Conservation (phyloP, 2,888 invertebrate genomes). For the Mythimna pallens region DNA sequence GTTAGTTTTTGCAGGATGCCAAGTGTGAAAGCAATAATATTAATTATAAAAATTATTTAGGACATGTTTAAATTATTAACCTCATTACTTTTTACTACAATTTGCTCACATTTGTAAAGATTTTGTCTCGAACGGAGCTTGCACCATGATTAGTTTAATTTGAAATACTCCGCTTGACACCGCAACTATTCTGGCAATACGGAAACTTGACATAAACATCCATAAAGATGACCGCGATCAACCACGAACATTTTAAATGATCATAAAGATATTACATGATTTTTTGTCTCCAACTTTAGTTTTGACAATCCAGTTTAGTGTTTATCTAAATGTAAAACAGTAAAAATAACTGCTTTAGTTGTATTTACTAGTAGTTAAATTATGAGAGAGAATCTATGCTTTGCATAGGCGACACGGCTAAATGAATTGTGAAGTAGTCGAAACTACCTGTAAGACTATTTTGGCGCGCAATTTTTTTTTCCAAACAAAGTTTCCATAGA, state of each 20-base stretch:
- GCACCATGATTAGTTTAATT: no score
- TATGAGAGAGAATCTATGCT: slow-evolving; percentile 17
- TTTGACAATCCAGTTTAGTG: neutral
- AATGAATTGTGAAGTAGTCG: neutral
- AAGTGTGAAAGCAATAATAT: slow-evolving; percentile 32
- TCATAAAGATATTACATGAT: no score
- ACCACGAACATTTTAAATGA: neutral
- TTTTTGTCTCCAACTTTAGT: neutral
- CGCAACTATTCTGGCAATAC: no score
- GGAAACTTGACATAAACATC: no score
- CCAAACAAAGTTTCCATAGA: neutral
- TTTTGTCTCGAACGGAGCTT: neutral
- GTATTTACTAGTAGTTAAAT: slow-evolving; percentile 14
- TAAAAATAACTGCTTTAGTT: neutral
- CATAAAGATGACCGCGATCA: neutral
- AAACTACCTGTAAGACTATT: slow-evolving; percentile 6
- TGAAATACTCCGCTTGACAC: no score
- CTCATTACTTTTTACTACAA: neutral
- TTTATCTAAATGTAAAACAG: neutral
- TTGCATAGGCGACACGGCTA: slow-evolving; percentile 15
- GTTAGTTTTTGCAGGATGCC: slow-evolving; percentile 1
- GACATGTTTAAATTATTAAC: slow-evolving; percentile 16
- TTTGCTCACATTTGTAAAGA: neutral
- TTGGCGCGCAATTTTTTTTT: slow-evolving; percentile 1
- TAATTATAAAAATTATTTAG: slow-evolving; percentile 12